Base-by-base conservation (phyloP, 2,797 vertebrate species). In the Spea hammondii region DNA sequence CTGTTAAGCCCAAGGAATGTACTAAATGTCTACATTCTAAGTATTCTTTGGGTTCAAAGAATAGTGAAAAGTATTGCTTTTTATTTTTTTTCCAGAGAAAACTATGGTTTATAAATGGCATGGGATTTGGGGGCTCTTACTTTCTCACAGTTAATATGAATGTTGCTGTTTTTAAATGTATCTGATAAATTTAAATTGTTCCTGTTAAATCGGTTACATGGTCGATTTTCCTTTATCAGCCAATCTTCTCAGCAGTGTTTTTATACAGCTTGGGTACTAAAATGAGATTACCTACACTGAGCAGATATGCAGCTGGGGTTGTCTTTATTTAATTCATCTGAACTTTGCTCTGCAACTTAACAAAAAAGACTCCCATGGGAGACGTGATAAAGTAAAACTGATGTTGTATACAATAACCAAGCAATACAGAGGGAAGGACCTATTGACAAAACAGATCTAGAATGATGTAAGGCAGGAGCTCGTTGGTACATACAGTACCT, bases 271-370 rank as follows among this genome's bases (percentile, higher is more conserved):
- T 80, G 51, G 79, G 74, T 81, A 77, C 79, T 77, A 81, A 81
- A 81, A 81, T 77, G 70, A 77, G 79, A 77, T 81, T 77, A 77
- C 79, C 79, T 81, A 77, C 64, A 64, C 74, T 73, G 79, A 81
- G 62, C 79, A 81, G 79, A 81, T 77, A 74, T 67, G 74, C 74
- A 81, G 74, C 74, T 81, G 79, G 79, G 70, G 47, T 81, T 81
- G 74, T 77, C 79, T 81, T 81, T 81, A 77, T 81, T 81, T 81
- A 81, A 81, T 81, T 81, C 79, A 81, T 81, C 74, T 81, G 79
- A 81, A 81, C 79, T 81, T 81, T 81, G 79, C 74, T 81, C 79
- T 81, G 64, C 74, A 81, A 81, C 74, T 81, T 81, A 81, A 81
- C 64, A 77, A 81, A 77, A 81, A 81, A 77, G 79, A 81, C 74